Evolutionary conservation across 2,888 invertebrate genomes (phyloP), one percentile per base, ranked within the genome.

Genomic region (Drosophila kuntzei): DNA sequence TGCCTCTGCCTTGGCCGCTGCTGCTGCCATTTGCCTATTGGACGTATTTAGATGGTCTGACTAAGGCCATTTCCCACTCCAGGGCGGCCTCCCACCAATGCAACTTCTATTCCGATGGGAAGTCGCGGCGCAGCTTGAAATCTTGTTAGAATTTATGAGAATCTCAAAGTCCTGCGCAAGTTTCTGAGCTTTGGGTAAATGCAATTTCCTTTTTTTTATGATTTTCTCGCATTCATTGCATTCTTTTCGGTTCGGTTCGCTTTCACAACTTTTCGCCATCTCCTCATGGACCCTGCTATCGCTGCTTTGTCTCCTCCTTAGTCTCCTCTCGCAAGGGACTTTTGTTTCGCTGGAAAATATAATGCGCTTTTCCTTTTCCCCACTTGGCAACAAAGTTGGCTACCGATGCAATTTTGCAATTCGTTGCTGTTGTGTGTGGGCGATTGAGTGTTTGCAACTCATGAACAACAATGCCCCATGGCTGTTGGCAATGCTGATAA

Each of bases 61-160:
- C 41, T 57, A 25, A 22, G 9, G 14, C 37, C 37, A 50, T 27
- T 27, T 22, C 39, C 47, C 51, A 27, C 32, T 36, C 37, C 18
- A n/a, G 32, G 36, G 9, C 20, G 51, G 51, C 14, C 50, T 25
- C 39, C 6, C 18, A 54, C 53, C 58, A 65, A 64, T 69, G 69
- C 80, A 76, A 47, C 39, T 73, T 25, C 53, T 47, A 58, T 71
- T 61, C 43, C 46, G 51, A 43, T 71, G 59, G 63, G 60, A 60
- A 53, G 55, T 20, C 29, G 63, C 37, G 60, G 62, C 79, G 65
- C 86, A 86, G 84, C 89, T 70, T 75, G 85, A 87, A 88, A 86
- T 87, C 87, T 87, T 89, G 90, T 90, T 90, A 87, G 89, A 90
- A 89, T 81, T 89, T 89, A 90, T 89, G 89, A 75, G 87, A 89